Evolutionary conservation across 2,113 vertebrate genomes (phyloP).

Genomic region (Amblyopsis rosae): DNA sequence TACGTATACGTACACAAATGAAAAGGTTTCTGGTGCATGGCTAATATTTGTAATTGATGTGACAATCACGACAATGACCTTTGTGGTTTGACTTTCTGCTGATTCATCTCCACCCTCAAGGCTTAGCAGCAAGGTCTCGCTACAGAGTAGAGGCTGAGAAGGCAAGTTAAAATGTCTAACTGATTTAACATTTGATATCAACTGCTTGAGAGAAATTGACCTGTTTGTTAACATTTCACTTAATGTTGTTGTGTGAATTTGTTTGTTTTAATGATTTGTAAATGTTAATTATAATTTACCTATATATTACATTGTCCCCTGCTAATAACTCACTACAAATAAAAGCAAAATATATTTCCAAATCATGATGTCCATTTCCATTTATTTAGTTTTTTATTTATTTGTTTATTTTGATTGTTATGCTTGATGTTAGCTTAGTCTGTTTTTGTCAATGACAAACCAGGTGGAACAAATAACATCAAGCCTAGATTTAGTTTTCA

Average conservation of each 20-base stretch:
- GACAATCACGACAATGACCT: neutral
- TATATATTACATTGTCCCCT: neutral
- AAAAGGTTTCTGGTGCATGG: neutral
- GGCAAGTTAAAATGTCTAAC: conserved; percentile 51
- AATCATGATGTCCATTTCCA: neutral
- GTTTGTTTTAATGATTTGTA: neutral
- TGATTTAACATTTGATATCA: neutral
- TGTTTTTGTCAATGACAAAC: conserved; percentile 12
- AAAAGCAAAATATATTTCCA: too few relatives aligned
- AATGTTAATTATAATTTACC: too few relatives aligned
- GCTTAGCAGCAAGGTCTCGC: conserved; percentile 57
- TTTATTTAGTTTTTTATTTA: neutral
- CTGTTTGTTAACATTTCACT: neutral
- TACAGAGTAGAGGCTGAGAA: conserved; percentile 64
- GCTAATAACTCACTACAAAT: neutral
- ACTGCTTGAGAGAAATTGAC: neutral
- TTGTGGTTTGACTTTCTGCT: conserved; percentile 36
- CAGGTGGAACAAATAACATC: conserved; percentile 34
- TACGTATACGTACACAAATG: neutral
- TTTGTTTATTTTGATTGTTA: neutral
- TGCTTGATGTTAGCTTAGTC: conserved; percentile 1
- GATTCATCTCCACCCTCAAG: conserved; percentile 38
- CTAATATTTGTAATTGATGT: conserved; percentile 7
- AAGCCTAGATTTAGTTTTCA: conserved; percentile 53
- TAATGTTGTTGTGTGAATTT: neutral